phyloP scores from a whole-genome alignment of 2,888 invertebrate genomes.

The Caenorhabditis drosophilae region DNA sequence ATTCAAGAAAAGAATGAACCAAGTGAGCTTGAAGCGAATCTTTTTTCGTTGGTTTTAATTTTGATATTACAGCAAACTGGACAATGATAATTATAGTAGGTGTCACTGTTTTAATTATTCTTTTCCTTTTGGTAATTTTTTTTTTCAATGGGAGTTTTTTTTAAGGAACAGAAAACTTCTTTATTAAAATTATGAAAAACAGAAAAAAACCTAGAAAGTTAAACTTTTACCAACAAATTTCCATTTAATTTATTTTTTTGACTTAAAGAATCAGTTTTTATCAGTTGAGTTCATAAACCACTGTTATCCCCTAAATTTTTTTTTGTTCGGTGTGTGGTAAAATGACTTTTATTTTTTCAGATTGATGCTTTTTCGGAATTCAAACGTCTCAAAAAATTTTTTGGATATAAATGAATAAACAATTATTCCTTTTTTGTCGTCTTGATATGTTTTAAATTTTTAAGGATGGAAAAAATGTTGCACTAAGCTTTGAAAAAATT shows the following conservation, averaged over 20 bases:
- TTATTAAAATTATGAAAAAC: too few relatives aligned
- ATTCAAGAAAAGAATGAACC: conserved; percentile 27
- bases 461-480: too few relatives aligned
- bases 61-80: conserved; percentile 22
- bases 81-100: conserved; percentile 2
- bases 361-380: conserved; percentile 17
- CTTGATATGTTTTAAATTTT: too few relatives aligned
- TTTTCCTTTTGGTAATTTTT: too few relatives aligned
- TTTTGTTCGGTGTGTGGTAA: too few relatives aligned
- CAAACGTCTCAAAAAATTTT: conserved; percentile 9
- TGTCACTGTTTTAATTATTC: conserved; percentile 2
- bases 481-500: too few relatives aligned
- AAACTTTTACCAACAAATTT: too few relatives aligned
- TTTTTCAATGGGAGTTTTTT: conserved; percentile 5
- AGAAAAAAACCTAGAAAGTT: too few relatives aligned
- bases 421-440: neutral
- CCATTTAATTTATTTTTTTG: too few relatives aligned
- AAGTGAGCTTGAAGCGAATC: conserved; percentile 4
- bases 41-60: neutral
- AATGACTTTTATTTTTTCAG: conserved; percentile 4
- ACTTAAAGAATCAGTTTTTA: too few relatives aligned
- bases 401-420: conserved; percentile 2
- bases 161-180: neutral
- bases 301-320: too few relatives aligned
- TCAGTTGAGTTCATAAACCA: too few relatives aligned